Evolutionary conservation across 2,113 vertebrate genomes (phyloP), one percentile per base, ranked within the genome.

Genomic region (Urocolius indicus): DNA sequence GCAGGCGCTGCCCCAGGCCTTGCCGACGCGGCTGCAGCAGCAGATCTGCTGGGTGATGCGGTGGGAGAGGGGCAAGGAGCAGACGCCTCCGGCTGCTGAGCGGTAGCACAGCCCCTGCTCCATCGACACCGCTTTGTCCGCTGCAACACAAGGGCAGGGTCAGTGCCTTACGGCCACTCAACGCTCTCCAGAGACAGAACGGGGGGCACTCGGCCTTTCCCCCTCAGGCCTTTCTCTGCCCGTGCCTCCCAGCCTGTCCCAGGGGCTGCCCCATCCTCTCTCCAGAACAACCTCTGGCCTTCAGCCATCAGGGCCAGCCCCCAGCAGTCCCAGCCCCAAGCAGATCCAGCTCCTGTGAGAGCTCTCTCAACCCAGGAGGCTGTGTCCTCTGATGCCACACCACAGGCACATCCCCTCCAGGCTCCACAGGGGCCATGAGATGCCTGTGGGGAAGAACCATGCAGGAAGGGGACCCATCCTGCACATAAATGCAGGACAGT

Each of bases 21-120:
- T 99, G 51, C 99, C 99, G 1, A 99, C 99, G 0, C 99, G 99
- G 93, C 99, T 99, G 98, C 99, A 99, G 98, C 99, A 99, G 97
- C 99, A 99, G 95, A 99, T 99, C 97, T 99, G 99, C 94, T 99
- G 99, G 92, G 99, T 99, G 98, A 99, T 99, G 97, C 76, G 98
- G 90, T 98, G 98, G 71, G 98, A 96, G 87, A 99, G 98, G 57
- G 99, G 99, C 88, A 99, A 95, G 45, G 98, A 96, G 86, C 99
- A 99, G 73, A 97, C 73, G 4, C 97, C 96, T 5, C 95, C 96
- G 1, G 93, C 98, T 67, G 98, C 96, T 0, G 98, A 97, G 83
- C 99, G 98, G 96, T 98, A 99, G 54, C 99, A 99, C 18, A 98
- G 93, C 2, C 97, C 98, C 96, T 97, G 98, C 85, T 98, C 98